Base-by-base conservation (phyloP, 2,113 vertebrate genomes). In the Crotalus horridus region DNA sequence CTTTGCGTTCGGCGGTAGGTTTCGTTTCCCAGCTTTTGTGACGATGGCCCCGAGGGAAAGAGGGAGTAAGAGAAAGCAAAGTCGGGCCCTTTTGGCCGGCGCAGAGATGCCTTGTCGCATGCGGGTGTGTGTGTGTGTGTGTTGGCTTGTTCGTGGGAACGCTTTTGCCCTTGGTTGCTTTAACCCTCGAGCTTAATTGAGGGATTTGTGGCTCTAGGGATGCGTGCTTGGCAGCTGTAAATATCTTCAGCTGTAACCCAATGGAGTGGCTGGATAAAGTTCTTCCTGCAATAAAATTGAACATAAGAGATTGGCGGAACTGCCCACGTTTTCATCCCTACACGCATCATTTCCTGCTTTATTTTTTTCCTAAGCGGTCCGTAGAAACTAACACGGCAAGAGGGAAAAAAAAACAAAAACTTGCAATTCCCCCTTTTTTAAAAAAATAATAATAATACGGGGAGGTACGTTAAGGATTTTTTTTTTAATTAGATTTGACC, bases 31-130 rank as follows among this genome's bases (percentile, higher is more conserved):
- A 17, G 29, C n/a, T 74, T 33, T n/a, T 17, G 13, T 33, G n/a
- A n/a, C 1, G 10, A n/a, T 6, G 12, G 4, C 4, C 1, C 12
- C 13, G 61, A 4, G 26, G 12, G 61, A 13, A 2, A 69, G 1
- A 6, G 29, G 64, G 64, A 13, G 33, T 69, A 64, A 64, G 64
- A 6, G 59, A 69, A 69, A 15, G 29, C 12, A n/a, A n/a, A 48
- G 6, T 39, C 39, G 39, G 39, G 39, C 39, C 39, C 39, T 39
- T 39, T 39, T 39, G 39, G 39, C 39, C 39, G 39, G 39, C 39
- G 39, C 39, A 39, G 0, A 48, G 48, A 7, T 48, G 1, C 48
- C 48, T 48, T 48, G 48, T 48, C 48, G 6, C 48, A 8, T 8
- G 48, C 7, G 48, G 6, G 48, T 48, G 46, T n/a, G n/a, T n/a